Conservation (phyloP, 2,888 invertebrate species). For the Heliconius hortense region DNA sequence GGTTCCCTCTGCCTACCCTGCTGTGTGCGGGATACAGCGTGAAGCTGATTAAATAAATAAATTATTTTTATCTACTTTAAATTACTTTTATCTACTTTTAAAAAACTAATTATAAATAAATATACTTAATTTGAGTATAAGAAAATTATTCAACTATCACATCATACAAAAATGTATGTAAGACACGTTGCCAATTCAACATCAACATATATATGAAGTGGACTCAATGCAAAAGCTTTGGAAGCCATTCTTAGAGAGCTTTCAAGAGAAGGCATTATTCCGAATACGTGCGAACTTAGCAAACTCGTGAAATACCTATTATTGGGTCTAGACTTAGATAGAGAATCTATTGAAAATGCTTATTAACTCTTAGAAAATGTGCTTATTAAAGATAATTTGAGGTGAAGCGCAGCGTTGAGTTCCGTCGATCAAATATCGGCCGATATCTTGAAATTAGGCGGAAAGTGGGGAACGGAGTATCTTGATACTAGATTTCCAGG, state of each 20-base stretch:
- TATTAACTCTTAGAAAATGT: not conserved
- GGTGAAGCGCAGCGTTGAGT: too few species aligned
- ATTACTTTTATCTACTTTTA: too few species aligned
- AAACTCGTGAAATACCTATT: not conserved
- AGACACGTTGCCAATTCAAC: constrained; percentile 15
- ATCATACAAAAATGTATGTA: not conserved
- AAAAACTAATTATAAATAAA: too few species aligned
- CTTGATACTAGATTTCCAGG: too few species aligned
- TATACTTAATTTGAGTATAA: too few species aligned
- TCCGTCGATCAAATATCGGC: too few species aligned
- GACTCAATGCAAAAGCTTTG: constrained; percentile 9
- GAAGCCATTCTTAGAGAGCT: constrained; percentile 18
- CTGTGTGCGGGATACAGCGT: not conserved
- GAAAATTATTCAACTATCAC: too few species aligned
- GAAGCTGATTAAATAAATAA: not conserved
- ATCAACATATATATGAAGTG: constrained; percentile 17
- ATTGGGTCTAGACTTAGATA: not conserved
- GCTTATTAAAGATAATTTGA: not conserved
- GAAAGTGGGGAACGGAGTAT: too few species aligned
- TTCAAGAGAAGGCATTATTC: constrained; percentile 17
- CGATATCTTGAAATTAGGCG: too few species aligned
- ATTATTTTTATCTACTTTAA: too few species aligned
- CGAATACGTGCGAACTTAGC: constrained; percentile 19
- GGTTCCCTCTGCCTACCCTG: not conserved
- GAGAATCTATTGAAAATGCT: not conserved